Base-by-base conservation (phyloP, 2,113 vertebrate species). In the Anser cygnoides region DNA sequence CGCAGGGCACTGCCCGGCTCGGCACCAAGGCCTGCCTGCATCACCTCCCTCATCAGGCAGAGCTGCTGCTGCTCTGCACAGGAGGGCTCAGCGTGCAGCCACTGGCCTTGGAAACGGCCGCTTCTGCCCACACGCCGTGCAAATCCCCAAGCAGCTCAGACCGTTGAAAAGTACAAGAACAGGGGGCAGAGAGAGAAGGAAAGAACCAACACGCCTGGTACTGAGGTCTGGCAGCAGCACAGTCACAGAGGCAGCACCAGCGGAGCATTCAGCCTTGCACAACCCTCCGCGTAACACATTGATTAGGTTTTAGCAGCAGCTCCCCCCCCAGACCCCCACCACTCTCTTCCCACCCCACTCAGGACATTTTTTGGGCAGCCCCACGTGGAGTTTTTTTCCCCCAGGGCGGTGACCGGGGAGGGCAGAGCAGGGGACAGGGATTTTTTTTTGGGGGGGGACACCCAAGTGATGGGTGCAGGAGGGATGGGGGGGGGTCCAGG, bases 121-220 rank as follows among this genome's bases (percentile, higher is more conserved):
- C 4, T 26, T 7, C 54, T 5, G 29, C 3, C 62, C 63, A 2
- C 44, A 6, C n/a, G 10, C 10, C 15, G 1, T 0, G 1, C 16
- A 13, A 11, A 39, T n/a, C 3, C 25, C 19, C 4, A 25, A n/a
- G 65, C 33, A 17, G 37, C 77, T 25, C 2, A 6, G 28, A 13
- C 19, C 19, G 15, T 4, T 17, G 35, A 12, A 11, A 35, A 35
- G 4, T 11, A 8, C 20, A 35, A 28, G 49, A 19, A 46, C 43
- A 78, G 33, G 25, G 19, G 14, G 8, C 67, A 68, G 29, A 31
- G 39, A 35, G 43, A 35, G 21, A 37, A 33, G 43, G 33, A 49
- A 52, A 37, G 50, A 13, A 7, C 33, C 11, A 41, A 21, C 25
- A 1, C 1, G 26, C 6, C 43, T 58, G 62, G 39, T 12, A 6